A percentile compares a stretch with the other conserved stretches of the same genome.
phyloP scores from a whole-genome alignment of 2,888 invertebrate genomes.

The Resseliella maxima region DNA sequence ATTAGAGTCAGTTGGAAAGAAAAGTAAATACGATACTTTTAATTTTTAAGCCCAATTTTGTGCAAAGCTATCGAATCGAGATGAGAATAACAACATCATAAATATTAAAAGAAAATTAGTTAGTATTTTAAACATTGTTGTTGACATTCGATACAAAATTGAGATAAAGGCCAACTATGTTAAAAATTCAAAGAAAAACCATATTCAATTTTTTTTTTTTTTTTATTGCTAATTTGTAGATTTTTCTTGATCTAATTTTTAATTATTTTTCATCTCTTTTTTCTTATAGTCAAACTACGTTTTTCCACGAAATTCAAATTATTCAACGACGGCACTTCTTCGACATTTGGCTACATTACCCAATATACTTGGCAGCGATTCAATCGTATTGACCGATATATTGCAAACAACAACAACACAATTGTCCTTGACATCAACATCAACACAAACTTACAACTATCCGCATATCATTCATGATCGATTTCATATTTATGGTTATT shows the following conservation, averaged over 20 bases:
- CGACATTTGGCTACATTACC: slow-evolving; percentile 26
- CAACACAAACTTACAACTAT: neutral
- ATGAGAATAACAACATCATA: neutral
- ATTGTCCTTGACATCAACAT: neutral
- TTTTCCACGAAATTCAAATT: slow-evolving; percentile 8
- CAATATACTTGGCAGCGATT: slow-evolving; percentile 18
- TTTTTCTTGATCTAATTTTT: neutral
- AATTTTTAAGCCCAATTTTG: neutral
- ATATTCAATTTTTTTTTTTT: neutral
- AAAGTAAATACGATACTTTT: neutral
- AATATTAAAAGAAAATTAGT: neutral
- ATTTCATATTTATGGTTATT: slow-evolving; percentile 17
- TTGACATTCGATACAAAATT: neutral
- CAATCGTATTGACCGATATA: slow-evolving; percentile 32
- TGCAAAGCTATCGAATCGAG: neutral
- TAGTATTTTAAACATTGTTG: neutral
- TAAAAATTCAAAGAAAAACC: neutral
- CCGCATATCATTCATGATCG: slow-evolving; percentile 37
- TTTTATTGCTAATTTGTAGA: neutral
- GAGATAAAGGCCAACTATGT: neutral
- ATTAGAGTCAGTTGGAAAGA: too few relatives aligned
- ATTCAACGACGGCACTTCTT: slow-evolving; percentile 50
- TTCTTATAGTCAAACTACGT: slow-evolving; percentile 4
- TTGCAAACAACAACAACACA: neutral
- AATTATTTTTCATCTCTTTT: neutral